Evolutionary conservation across 2,888 invertebrate genomes (phyloP), one percentile per base, ranked within the genome.

Genomic region (Coelinius sp.): DNA sequence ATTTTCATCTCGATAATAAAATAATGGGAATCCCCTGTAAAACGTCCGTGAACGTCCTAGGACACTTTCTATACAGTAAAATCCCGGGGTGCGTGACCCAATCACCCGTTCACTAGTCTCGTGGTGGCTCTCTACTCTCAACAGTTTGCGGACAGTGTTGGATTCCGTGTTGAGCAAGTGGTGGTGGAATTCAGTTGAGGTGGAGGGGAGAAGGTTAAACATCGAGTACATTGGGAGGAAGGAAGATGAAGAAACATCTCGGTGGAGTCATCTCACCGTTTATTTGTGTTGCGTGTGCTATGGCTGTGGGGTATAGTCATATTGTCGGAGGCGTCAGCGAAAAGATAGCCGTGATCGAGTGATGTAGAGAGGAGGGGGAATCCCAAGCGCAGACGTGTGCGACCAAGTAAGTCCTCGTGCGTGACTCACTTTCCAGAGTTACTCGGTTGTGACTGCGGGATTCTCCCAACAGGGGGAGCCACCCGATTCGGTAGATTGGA

Each of bases 321-420:
- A 89, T 49, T 49, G 46, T 88, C 85, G 69, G 56, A 70, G 69
- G 69, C 68, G 67, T 66, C 56, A 56, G 62, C 68, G 68, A 59
- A 74, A 77, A 79, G 88, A 88, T 88, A 88, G 88, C 88, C n/a
- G 87, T 87, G 88, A 87, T 86, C 86, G n/a, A n/a, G n/a, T n/a
- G n/a, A n/a, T n/a, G n/a, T n/a, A n/a, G n/a, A n/a, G 41, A 52
- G 52, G 71, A 46, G 64, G 70, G 68, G 66, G 52, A 67, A 75
- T 73, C 70, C 70, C 71, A 71, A 27, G 56, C 59, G 68, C 53
- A 63, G 56, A 68, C 68, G 67, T 35, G 73, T 25, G 52, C 52
- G 67, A 31, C 53, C 63, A 38, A 31, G n/a, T 63, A 59, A 73
- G 70, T 62, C 65, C 73, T 75, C 75, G 75, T 80, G 84, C 80